Percentiles rank a stretch among this genome's conserved stretches.
These are phyloP conservation scores for Mycogona germanica DNA, from an alignment of 2,888 invertebrate genomes.

Conservation along the genomic window DNA sequence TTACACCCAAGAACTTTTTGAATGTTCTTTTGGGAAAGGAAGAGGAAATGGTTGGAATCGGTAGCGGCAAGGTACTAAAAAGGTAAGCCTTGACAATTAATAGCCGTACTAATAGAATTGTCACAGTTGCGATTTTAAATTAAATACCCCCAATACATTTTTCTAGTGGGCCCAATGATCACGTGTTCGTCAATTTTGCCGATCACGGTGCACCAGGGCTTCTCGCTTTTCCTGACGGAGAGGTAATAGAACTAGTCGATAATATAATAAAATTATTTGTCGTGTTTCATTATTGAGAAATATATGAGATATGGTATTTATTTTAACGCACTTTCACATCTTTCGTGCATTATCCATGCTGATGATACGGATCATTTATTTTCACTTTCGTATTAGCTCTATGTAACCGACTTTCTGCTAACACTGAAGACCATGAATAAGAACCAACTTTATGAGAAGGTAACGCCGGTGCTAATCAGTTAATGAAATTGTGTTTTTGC, in stretches of 20 bases:
- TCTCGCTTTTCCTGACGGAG: slow-evolving; percentile 37
- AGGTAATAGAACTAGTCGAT: slow-evolving; percentile 2
- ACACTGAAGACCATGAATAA: slow-evolving; percentile 37
- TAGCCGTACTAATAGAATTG: no score
- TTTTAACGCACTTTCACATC: background rate
- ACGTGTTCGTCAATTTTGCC: slow-evolving; percentile 47
- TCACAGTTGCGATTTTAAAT: background rate
- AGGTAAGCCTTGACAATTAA: slow-evolving; percentile 28
- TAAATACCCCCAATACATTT: slow-evolving; percentile 11
- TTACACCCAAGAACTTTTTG: slow-evolving; percentile 43
- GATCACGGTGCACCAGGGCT: slow-evolving; percentile 48
- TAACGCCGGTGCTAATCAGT: no score
- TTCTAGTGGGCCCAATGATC: slow-evolving; percentile 42
- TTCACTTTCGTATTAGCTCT: slow-evolving; percentile 28
- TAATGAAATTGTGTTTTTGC: no score
- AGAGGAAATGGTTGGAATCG: slow-evolving; percentile 36
- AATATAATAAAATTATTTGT: background rate
- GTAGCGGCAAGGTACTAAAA: slow-evolving; percentile 40
- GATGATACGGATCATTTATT: background rate
- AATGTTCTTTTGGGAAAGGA: slow-evolving; percentile 42
- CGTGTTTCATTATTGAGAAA: background rate
- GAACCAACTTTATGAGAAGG: slow-evolving; percentile 38
- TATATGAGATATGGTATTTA: background rate
- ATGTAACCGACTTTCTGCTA: slow-evolving; percentile 32
- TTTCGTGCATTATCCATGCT: no score